Conservation (phyloP, 2,113 vertebrate genomes). For the Genyomyrus donnyi region DNA sequence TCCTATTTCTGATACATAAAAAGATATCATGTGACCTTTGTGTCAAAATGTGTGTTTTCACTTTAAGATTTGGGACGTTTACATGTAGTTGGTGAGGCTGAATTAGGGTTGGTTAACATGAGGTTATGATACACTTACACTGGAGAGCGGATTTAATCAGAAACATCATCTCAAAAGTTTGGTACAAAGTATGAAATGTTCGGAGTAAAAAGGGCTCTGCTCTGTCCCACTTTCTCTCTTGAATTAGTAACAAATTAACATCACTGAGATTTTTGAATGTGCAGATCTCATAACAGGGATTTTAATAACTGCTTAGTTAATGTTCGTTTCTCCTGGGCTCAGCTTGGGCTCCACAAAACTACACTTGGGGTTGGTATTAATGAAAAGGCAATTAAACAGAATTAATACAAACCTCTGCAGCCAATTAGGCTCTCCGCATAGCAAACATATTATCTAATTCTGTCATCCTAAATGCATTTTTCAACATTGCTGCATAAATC, state of each 20-base stretch:
- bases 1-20: background rate
- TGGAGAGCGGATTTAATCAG: background rate
- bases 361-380: constrained; percentile 12
- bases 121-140: background rate
- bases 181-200: background rate
- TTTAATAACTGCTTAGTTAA: constrained; percentile 25
- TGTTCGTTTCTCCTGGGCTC: constrained; percentile 17
- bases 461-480: background rate
- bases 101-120: background rate
- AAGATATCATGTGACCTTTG: background rate
- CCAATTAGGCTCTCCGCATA: background rate
- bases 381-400: constrained; percentile 25
- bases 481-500: background rate
- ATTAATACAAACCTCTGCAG: constrained; percentile 14
- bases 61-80: background rate
- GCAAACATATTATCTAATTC: background rate
- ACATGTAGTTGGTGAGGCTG: background rate
- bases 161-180: background rate
- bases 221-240: constrained; percentile 25
- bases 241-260: constrained; percentile 30
- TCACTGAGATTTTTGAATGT: constrained; percentile 17
- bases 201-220: background rate
- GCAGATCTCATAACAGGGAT: constrained; percentile 10
- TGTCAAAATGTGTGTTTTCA: background rate
- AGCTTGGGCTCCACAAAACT: constrained; percentile 6